A percentile compares a stretch with the other conserved stretches of the same genome.
phyloP scores from a whole-genome alignment of 2,113 vertebrate species.

The Climacteris rufus region DNA sequence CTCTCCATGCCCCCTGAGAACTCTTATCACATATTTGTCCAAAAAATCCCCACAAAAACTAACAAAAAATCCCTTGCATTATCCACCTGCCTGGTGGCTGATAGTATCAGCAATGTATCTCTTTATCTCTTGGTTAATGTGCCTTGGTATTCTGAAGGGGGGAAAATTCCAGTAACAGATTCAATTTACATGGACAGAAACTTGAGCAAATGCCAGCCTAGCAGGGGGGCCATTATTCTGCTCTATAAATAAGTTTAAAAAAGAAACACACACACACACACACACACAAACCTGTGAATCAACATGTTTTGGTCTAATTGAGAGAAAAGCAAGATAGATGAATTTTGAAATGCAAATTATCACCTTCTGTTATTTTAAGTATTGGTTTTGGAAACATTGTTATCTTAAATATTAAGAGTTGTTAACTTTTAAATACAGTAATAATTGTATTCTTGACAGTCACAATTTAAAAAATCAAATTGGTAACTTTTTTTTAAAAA shows the following conservation, averaged over 20 bases:
- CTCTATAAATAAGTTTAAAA: conserved; percentile 83
- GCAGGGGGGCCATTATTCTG: conserved; percentile 79
- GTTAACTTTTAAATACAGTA: conserved; percentile 10
- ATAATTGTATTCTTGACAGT: neutral
- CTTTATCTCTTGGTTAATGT: conserved; percentile 77
- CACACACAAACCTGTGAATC: conserved; percentile 75
- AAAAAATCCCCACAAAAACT: conserved; percentile 57
- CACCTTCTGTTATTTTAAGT: conserved; percentile 78
- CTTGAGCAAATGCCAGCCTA: conserved; percentile 80
- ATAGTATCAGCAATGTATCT: conserved; percentile 68
- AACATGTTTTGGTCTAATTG: conserved; percentile 82
- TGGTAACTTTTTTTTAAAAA: neutral
- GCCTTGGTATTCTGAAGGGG: conserved; percentile 78
- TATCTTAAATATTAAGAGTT: conserved; percentile 64
- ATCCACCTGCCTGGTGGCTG: conserved; percentile 71
- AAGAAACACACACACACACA: conserved; percentile 71
- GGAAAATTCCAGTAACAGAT: conserved; percentile 80
- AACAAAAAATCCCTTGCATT: conserved; percentile 37
- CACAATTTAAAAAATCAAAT: neutral
- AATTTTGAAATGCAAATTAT: conserved; percentile 83
- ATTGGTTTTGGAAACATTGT: conserved; percentile 58
- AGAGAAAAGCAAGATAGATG: conserved; percentile 75
- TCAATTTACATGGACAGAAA: conserved; percentile 79
- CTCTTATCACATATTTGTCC: conserved; percentile 76
- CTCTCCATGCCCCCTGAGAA: conserved; percentile 65